Evolutionary conservation across 2,797 vertebrate species (phyloP), one percentile per base, ranked within the genome.

Genomic region (Alosa sapidissima): DNA sequence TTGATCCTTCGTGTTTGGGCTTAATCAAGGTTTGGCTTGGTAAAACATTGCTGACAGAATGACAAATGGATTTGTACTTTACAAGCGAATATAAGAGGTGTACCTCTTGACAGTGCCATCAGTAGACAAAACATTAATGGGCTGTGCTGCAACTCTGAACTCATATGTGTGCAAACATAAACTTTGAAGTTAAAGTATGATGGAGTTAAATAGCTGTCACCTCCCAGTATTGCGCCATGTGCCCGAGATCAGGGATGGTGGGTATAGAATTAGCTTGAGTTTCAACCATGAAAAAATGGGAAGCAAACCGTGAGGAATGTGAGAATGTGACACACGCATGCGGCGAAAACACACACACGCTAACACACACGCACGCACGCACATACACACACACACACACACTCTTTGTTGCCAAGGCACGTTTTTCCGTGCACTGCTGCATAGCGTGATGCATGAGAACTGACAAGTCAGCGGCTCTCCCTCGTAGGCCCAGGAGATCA

Each of bases 361-460:
- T 33, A 4, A 54, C 52, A 55, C 55, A 7, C 55, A 58, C 19
- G 4, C 55, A n/a, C 55, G 11, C 52, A 55, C 52, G 21, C 19
- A 65, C 55, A 81, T 81, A 54, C 60, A 36, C 14, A 90, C 91
- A 81, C 52, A 55, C 41, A 55, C 48, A 72, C 82, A 55, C 62
- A 75, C 16, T 88, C 16, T 68, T 41, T 87, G 86, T 89, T 94
- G 94, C 94, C 94, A 94, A 93, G 93, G 92, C 94, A 94, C 93
- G 94, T 93, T 93, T 93, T 93, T 91, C 91, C 91, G 87, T 89
- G 65, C 90, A 92, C 90, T 90, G 78, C 51, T 83, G 65, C 47
- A 86, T 89, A 89, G 89, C 87, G 90, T 93, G 93, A 94, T 92
- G 92, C 93, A 93, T 94, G 91, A 92, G 92, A 92, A 91, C 91